These are phyloP conservation scores for Brienomyrus brachyistius DNA, from an alignment of 2,113 vertebrate genomes.

Conservation along the genomic window DNA sequence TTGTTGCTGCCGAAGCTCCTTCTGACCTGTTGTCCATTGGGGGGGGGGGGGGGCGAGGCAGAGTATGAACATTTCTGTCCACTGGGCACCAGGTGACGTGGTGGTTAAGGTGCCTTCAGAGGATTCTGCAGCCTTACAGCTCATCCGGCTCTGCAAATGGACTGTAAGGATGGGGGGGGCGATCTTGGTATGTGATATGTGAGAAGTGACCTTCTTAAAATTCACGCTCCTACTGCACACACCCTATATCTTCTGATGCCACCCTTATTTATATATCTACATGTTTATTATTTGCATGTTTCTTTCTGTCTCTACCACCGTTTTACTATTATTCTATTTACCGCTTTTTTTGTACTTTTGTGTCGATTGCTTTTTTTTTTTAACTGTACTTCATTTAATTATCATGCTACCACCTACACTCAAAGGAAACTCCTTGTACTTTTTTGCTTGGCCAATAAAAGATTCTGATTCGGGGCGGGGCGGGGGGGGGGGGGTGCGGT, in stretches of 20 bases:
- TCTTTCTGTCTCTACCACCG: not conserved
- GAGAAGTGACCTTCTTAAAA: not conserved
- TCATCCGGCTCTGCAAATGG: not conserved
- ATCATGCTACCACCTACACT: not conserved
- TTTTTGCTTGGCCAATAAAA: not conserved
- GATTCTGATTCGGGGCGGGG: not conserved
- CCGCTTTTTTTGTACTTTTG: not conserved
- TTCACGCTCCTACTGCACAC: not conserved
- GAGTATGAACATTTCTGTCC: not conserved
- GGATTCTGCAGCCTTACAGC: not conserved
- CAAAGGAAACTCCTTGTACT: not conserved
- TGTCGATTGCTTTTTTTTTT: not conserved
- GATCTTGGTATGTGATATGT: not conserved
- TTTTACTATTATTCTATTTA: not conserved
- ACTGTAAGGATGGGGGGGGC: not conserved
- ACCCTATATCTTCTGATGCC: not conserved
- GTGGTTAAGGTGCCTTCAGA: not conserved
- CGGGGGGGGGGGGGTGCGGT: no score
- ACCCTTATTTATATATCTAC: not conserved
- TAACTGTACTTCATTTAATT: not conserved
- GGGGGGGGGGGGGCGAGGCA: not conserved
- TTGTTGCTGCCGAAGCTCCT: constrained; percentile 28
- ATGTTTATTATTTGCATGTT: not conserved
- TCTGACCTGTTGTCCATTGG: constrained; percentile 2
- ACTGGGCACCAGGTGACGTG: not conserved